These are phyloP conservation scores for Stenchaetothrips biformis DNA, from an alignment of 2,888 invertebrate species.

Conservation along the genomic window DNA sequence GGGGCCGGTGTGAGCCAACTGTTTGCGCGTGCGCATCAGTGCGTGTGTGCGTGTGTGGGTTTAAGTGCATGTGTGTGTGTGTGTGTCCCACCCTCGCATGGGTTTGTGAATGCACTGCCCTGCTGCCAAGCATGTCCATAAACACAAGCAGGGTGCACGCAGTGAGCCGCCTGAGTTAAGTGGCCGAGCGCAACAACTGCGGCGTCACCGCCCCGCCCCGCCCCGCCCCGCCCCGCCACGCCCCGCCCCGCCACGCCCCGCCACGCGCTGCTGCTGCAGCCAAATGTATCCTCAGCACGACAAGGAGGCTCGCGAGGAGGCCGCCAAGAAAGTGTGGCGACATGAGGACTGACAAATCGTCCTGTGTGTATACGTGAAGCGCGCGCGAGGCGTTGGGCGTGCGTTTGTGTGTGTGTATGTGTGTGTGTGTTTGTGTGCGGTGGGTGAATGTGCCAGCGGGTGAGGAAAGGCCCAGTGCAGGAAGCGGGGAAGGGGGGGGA, in stretches of 20 bases:
- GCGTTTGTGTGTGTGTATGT: no score
- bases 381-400: no score
- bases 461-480: no score
- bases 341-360: conserved; percentile 23
- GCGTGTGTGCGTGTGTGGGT: neutral
- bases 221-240: neutral
- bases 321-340: neutral
- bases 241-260: neutral
- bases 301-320: neutral
- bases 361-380: no score
- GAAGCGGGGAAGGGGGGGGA: no score
- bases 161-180: no score
- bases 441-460: no score
- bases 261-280: neutral
- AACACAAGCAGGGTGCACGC: no score
- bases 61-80: neutral
- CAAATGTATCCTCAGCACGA: neutral
- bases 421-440: no score
- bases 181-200: no score
- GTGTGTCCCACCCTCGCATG: neutral
- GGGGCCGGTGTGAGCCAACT: neutral
- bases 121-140: no score
- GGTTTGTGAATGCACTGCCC: neutral
- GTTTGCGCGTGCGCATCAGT: neutral
- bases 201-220: no score